phyloP scores from a whole-genome alignment of 2,113 vertebrate species.

The Neopipo cinnamomea region DNA sequence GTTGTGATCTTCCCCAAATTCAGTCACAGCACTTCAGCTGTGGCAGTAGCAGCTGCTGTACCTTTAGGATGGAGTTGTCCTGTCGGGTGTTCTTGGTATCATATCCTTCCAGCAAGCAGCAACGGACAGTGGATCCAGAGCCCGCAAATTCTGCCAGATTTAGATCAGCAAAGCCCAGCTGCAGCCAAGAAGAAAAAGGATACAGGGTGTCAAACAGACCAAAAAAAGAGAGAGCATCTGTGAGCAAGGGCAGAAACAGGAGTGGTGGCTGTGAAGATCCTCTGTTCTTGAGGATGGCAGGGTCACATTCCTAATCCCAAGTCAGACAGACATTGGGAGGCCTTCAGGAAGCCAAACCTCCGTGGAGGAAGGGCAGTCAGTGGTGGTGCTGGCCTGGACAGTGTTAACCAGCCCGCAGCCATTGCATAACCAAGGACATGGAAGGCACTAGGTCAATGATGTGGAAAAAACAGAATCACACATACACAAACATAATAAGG shows the following conservation, averaged over 20 bases:
- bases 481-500: constrained; percentile 72
- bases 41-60: background rate
- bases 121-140: constrained; percentile 92
- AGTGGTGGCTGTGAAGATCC: background rate
- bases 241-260: background rate
- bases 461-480: constrained; percentile 71
- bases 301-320: background rate
- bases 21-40: background rate
- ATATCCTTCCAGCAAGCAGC: constrained; percentile 96
- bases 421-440: constrained; percentile 72
- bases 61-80: constrained; percentile 99
- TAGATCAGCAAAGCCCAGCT: constrained; percentile 97
- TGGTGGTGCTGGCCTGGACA: background rate
- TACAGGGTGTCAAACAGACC: background rate
- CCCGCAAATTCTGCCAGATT: constrained; percentile 98
- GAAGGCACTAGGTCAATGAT: constrained; percentile 55
- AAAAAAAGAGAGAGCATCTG: background rate
- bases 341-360: background rate
- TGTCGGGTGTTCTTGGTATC: constrained; percentile 98
- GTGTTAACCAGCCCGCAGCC: constrained; percentile 39
- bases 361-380: background rate
- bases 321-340: background rate
- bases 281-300: background rate
- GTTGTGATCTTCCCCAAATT: background rate
- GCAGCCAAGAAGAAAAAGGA: constrained; percentile 21